Conservation (phyloP, 2,797 vertebrate genomes). For the Helicolenus hilgendorfi region DNA sequence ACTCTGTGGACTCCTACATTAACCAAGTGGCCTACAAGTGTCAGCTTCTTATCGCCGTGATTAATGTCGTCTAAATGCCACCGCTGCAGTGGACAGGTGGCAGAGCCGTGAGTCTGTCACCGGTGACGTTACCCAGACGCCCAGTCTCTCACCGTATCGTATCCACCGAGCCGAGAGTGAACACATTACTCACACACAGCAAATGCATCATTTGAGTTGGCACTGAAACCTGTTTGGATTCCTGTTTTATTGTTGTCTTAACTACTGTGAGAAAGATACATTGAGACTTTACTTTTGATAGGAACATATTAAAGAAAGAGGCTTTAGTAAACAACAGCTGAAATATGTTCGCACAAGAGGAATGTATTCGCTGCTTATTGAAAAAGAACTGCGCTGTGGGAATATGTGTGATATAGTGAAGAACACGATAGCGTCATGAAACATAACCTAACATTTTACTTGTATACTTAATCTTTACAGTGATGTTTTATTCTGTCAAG, state of each 20-base stretch:
- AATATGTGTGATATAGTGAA: constrained; percentile 10
- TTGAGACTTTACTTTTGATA: constrained; percentile 22
- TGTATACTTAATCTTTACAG: neutral
- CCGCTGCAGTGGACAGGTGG: constrained; percentile 54
- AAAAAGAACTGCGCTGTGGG: constrained; percentile 6
- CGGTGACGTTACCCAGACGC: constrained; percentile 54
- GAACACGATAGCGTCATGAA: neutral
- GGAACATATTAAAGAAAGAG: neutral
- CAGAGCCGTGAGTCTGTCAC: constrained; percentile 20
- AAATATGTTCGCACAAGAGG: neutral
- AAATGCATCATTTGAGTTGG: constrained; percentile 60
- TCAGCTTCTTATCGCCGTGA: constrained; percentile 66
- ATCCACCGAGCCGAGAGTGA: neutral
- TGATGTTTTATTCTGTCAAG: neutral
- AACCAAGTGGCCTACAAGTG: constrained; percentile 36
- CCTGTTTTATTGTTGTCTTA: constrained; percentile 49
- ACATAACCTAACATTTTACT: neutral
- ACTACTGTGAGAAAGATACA: constrained; percentile 64
- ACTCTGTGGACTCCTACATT: constrained; percentile 28
- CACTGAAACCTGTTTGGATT: constrained; percentile 42
- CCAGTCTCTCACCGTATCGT: constrained; percentile 23
- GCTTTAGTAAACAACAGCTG: constrained; percentile 26
- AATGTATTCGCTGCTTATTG: constrained; percentile 3
- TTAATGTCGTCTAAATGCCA: constrained; percentile 58
- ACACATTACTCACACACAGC: constrained; percentile 27